A percentile compares a stretch with the other conserved stretches of the same genome.
Evolutionary conservation across 2,797 vertebrate genomes (phyloP).

Genomic region (Gouania willdenowi): DNA sequence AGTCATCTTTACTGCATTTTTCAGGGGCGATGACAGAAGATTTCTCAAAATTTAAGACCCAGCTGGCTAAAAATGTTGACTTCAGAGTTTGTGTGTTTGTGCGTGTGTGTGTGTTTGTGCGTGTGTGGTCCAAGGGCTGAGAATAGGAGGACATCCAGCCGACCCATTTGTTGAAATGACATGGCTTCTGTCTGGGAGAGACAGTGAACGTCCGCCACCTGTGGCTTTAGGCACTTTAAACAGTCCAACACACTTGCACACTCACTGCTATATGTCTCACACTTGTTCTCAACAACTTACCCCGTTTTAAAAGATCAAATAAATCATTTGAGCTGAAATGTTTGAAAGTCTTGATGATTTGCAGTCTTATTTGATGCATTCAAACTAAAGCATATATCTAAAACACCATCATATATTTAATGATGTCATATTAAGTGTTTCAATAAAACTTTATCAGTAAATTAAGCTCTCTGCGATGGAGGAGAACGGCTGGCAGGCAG

Average conservation of each 20-base stretch:
- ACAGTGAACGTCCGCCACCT: conserved; percentile 45
- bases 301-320: no score
- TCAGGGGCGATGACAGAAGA: conserved; percentile 8
- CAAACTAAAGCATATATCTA: conserved; percentile 12
- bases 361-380: conserved; percentile 18
- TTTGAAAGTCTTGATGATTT: conserved; percentile 34
- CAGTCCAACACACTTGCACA: conserved; percentile 8
- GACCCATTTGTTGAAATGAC: conserved; percentile 59
- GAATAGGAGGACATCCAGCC: conserved; percentile 43
- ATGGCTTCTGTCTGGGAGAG: conserved; percentile 41
- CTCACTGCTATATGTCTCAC: conserved; percentile 4
- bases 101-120: conserved; percentile 28
- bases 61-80: conserved; percentile 20
- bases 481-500: neutral
- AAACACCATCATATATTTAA: conserved; percentile 29
- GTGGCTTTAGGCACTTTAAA: conserved; percentile 27
- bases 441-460: conserved; percentile 47
- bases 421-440: conserved; percentile 40
- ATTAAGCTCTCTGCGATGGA: conserved; percentile 9
- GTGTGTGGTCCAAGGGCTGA: conserved; percentile 44
- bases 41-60: conserved; percentile 7
- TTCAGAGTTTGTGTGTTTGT: conserved; percentile 9
- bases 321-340: conserved; percentile 32
- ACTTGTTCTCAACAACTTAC: no score
- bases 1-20: conserved; percentile 26